Evolutionary conservation across 2,888 invertebrate species (phyloP), one percentile per base, ranked within the genome.

Genomic region (Cetonia aurata): DNA sequence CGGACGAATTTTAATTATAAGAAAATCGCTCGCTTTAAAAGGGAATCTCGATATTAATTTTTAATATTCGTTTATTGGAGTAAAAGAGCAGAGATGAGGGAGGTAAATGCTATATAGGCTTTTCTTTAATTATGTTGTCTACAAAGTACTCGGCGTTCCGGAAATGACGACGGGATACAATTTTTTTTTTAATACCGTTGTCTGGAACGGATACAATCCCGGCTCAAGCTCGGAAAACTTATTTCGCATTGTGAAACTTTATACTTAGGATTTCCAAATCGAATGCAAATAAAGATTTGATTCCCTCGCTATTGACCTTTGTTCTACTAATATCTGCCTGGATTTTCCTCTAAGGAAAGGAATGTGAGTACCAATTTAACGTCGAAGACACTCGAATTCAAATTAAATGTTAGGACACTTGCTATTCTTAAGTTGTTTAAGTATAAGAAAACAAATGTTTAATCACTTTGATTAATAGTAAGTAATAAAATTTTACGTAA

Each of bases 11-110:
- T 67, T 67, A 67, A 56, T 56, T 67, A 56, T 31, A 48, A 19
- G 56, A 33, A 57, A 56, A 56, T 67, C 56, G 25, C 56, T 44
- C 46, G 31, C 46, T 56, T 46, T 48, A 56, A 42, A 31, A 55
- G 17, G 67, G 13, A 67, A 55, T 25, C 44, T 44, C 56, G n/a
- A n/a, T 67, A 67, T 48, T 56, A 56, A 56, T 67, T 67, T 67
- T 67, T 48, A 67, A 67, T 67, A 53, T 67, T 56, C 57, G 42
- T 37, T 56, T 55, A 55, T 67, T 50, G 55, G 31, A 25, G 44
- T 17, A 3, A 15, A 13, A n/a, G 25, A 46, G 44, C 44, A 31
- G n/a, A 6, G 25, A 46, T 10, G 6, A n/a, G 13, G 33, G n/a
- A 55, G 12, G 33, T 33, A 33, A 31, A 33, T 4, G n/a, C 13